Base-by-base conservation (phyloP, 1,140 invertebrate species). In the Saxidomus purpurata region DNA sequence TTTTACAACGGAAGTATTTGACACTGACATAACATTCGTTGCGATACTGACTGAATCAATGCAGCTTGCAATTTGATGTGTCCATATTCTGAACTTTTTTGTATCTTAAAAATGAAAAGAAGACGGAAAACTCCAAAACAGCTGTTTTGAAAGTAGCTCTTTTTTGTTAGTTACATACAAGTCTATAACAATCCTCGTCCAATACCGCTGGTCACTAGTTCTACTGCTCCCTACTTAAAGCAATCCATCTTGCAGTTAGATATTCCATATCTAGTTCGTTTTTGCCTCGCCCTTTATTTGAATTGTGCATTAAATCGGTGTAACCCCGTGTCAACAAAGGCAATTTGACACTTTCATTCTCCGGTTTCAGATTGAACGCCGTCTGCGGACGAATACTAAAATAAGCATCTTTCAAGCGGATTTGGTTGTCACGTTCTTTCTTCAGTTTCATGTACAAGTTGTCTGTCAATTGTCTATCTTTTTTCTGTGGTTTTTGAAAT, bases 351-450 rank as follows among this genome's bases (percentile, higher is more conserved):
- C 22, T 36, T 36, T 71, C 59, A 28, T 11, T 71, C 38, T 77
- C 8, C 25, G 4, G 17, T 25, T 25, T 9, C 19, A 34, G 15
- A 25, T 52, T 49, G 0, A n/a, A 25, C 34, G 25, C 34, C 0
- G 74, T 77, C 19, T 77, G 74, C 17, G 49, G 74, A 25, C 40
- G 49, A 55, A 49, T 55, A 25, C 15, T 22, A 8, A 77, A 49
- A n/a, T 49, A 28, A 1, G 43, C 74, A 31, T 79, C 28, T 25
- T n/a, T 36, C 49, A 34, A 1, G 0, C 31, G 43, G 13, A 28
- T 79, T n/a, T 49, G 49, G 25, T 52, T 49, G 19, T 49, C 49
- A 25, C 17, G 19, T 49, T 79, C 74, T 47, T 79, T 79, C 47
- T 34, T 55, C 15, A 9, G 25, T 31, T n/a, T 79, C 40, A 31